phyloP scores from a whole-genome alignment of 2,113 vertebrate genomes.

The Tychaedon coryphoeus region DNA sequence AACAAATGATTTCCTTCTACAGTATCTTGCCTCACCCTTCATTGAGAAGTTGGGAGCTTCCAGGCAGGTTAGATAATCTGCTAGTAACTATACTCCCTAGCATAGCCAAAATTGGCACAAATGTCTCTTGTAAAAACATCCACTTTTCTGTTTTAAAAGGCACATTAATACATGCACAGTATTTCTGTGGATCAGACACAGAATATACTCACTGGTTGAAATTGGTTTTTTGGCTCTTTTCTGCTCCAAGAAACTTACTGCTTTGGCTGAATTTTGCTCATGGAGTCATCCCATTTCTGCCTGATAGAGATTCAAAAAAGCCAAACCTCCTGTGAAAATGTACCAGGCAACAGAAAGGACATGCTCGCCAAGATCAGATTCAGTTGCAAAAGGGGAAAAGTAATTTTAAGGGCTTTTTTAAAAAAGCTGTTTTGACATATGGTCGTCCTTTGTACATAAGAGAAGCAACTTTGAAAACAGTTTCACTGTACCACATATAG shows the following conservation, averaged over 20 bases:
- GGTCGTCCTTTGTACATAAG: neutral
- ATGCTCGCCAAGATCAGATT: neutral
- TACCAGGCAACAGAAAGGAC: neutral
- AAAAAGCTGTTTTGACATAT: neutral
- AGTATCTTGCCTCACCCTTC: neutral
- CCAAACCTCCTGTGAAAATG: neutral
- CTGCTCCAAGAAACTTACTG: neutral
- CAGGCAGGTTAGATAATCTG: neutral
- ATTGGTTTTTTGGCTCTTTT: neutral
- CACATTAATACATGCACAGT: neutral
- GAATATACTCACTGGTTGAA: neutral
- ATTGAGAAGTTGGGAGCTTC: neutral
- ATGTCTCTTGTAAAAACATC: neutral
- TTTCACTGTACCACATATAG: slow-evolving; percentile 5
- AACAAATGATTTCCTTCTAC: neutral
- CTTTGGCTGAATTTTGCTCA: neutral
- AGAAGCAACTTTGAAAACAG: slow-evolving; percentile 12
- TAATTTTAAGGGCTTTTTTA: neutral
- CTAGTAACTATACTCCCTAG: neutral
- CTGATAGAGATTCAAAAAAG: neutral
- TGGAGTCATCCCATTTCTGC: neutral
- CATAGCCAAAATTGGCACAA: neutral
- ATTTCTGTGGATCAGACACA: neutral
- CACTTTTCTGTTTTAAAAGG: neutral
- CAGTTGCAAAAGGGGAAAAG: neutral